Percentiles rank a stretch among this genome's conserved stretches.
Conservation (phyloP, 2,888 invertebrate genomes). For the Platycheirus rosarum region DNA sequence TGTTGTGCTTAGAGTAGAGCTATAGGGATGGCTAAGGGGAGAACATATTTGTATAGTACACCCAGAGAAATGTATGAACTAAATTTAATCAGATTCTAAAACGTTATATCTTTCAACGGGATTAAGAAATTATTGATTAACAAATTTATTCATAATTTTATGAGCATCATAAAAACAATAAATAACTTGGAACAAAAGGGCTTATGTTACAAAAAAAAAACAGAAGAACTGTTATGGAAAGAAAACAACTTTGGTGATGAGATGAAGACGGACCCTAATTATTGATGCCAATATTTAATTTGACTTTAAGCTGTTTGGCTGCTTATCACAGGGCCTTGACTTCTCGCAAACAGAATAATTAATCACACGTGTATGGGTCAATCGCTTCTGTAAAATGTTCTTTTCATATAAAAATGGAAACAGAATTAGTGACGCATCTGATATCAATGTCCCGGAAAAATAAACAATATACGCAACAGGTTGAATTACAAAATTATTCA, state of each 20-base stretch:
- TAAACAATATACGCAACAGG: neutral
- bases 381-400: no score
- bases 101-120: neutral
- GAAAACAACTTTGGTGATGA: neutral
- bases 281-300: no score
- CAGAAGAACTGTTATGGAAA: neutral
- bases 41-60: slow-evolving; percentile 33
- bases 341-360: no score
- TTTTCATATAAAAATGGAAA: no score
- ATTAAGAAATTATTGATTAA: neutral
- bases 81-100: neutral
- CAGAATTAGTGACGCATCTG: no score
- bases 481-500: neutral
- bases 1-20: slow-evolving; percentile 3
- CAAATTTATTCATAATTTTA: slow-evolving; percentile 18
- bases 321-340: no score
- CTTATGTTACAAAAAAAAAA: no score
- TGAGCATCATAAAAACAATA: neutral
- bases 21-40: slow-evolving; percentile 39
- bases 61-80: slow-evolving; percentile 42
- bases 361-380: no score
- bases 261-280: no score
- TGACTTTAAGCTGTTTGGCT: no score
- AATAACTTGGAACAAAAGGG: slow-evolving; percentile 9
- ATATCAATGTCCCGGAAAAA: no score